Evolutionary conservation across 2,888 invertebrate genomes (phyloP).

Genomic region (Agonopterix heracliana): DNA sequence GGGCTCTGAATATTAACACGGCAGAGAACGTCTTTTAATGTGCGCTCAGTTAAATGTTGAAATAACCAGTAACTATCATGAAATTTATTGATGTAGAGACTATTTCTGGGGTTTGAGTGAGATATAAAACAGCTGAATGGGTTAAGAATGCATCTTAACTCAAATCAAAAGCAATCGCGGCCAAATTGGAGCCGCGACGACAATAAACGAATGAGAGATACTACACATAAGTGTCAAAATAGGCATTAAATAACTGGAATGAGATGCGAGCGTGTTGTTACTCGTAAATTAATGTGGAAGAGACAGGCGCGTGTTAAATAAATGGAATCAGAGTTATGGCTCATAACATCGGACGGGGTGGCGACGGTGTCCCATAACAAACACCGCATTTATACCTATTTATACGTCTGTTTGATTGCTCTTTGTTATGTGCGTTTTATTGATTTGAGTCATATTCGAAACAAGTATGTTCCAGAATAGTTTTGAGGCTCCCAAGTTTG

Average conservation of each 20-base stretch:
- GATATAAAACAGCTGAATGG: slow-evolving; percentile 19
- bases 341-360: slow-evolving; percentile 55
- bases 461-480: neutral
- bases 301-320: slow-evolving; percentile 54
- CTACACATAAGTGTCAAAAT: slow-evolving; percentile 66
- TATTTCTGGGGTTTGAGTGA: slow-evolving; percentile 3
- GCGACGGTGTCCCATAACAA: slow-evolving; percentile 44
- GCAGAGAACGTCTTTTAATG: slow-evolving; percentile 33
- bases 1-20: slow-evolving; percentile 58
- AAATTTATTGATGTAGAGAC: neutral
- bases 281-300: slow-evolving; percentile 69
- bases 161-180: slow-evolving; percentile 48
- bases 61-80: no score
- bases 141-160: slow-evolving; percentile 32
- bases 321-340: slow-evolving; percentile 72
- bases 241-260: slow-evolving; percentile 65
- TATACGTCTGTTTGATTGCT: slow-evolving; percentile 21
- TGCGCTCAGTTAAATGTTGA: slow-evolving; percentile 11
- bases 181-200: slow-evolving; percentile 51
- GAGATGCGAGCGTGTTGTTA: slow-evolving; percentile 62
- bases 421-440: slow-evolving; percentile 22
- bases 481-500: no score
- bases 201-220: slow-evolving; percentile 53
- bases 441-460: slow-evolving; percentile 15
- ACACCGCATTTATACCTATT: slow-evolving; percentile 40